Conservation (phyloP, 2,797 vertebrate species). For the Chelon auratus region DNA sequence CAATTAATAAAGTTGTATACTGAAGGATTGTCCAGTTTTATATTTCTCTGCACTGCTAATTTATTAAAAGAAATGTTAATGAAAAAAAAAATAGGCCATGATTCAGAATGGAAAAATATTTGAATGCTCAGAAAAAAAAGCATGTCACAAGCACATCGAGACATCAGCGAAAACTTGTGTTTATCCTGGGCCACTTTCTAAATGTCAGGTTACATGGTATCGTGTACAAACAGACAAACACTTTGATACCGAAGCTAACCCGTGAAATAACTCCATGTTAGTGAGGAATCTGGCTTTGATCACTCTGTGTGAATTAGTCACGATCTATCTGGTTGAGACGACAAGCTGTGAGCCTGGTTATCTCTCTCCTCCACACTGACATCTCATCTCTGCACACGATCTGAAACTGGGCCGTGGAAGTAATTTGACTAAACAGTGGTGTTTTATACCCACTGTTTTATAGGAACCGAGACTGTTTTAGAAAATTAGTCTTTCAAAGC, state of each 20-base stretch:
- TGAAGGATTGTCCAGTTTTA: too few species aligned
- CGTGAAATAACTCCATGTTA: slow-evolving; percentile 51
- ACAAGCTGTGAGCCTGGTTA: slow-evolving; percentile 48
- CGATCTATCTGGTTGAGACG: slow-evolving; percentile 43
- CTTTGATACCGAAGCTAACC: slow-evolving; percentile 35
- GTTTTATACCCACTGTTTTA: slow-evolving; percentile 36
- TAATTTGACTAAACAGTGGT: slow-evolving; percentile 45
- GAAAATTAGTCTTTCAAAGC: slow-evolving; percentile 3
- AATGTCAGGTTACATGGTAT: slow-evolving; percentile 28
- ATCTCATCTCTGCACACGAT: slow-evolving; percentile 41
- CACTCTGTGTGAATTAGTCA: slow-evolving; percentile 51
- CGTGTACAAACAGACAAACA: slow-evolving; percentile 39
- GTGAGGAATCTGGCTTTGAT: slow-evolving; percentile 57
- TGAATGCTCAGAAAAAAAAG: too few species aligned
- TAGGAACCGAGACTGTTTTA: slow-evolving; percentile 18
- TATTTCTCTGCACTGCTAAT: too few species aligned
- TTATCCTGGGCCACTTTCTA: slow-evolving; percentile 16
- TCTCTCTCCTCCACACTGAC: slow-evolving; percentile 44
- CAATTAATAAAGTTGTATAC: too few species aligned
- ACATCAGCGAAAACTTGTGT: not conserved
- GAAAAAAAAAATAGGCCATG: too few species aligned
- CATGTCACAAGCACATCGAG: too few species aligned
- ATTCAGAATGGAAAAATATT: too few species aligned
- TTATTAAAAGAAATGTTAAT: too few species aligned
- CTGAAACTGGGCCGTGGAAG: slow-evolving; percentile 40